Evolutionary conservation across 1,140 invertebrate genomes (phyloP).

Genomic region (Augochlora pura): DNA sequence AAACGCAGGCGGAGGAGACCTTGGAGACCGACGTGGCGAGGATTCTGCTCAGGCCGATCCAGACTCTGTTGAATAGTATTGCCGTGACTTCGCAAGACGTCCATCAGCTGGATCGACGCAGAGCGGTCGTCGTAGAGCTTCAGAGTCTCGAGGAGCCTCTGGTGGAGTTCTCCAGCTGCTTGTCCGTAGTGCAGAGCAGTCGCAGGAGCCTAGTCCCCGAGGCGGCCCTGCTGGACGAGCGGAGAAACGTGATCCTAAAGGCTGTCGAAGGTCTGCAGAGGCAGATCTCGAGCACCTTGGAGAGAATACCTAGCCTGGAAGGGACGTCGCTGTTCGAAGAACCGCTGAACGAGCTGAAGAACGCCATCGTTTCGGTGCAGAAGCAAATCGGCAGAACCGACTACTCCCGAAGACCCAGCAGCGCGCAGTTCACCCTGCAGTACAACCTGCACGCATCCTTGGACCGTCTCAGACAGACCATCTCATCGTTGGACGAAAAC

Average conservation of each 20-base stretch:
- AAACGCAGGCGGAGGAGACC: conserved; percentile 55
- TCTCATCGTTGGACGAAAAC: conserved; percentile 61
- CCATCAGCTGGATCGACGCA: conserved; percentile 39
- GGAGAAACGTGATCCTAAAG: conserved; percentile 66
- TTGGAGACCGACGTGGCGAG: conserved; percentile 67
- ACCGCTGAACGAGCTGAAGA: conserved; percentile 46
- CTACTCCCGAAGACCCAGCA: conserved; percentile 58
- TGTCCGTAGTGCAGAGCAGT: conserved; percentile 67
- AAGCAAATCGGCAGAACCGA: conserved; percentile 66
- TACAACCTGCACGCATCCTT: conserved; percentile 61
- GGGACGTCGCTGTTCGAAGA: conserved; percentile 27
- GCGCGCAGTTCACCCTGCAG: conserved; percentile 52
- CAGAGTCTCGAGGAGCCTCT: conserved; percentile 63
- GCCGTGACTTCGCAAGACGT: conserved; percentile 28
- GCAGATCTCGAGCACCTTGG: conserved; percentile 31
- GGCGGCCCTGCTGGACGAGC: conserved; percentile 60
- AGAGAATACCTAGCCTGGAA: conserved; percentile 33
- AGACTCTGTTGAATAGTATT: conserved; percentile 43
- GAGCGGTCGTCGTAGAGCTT: conserved; percentile 50
- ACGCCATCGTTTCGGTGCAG: conserved; percentile 57
- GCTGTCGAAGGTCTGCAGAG: conserved; percentile 62
- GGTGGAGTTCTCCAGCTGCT: conserved; percentile 67
- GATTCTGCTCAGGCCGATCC: conserved; percentile 59
- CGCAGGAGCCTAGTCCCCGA: conserved; percentile 62
- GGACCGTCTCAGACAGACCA: conserved; percentile 56